Conservation (phyloP, 2,797 vertebrate genomes). For the Varecia variegata region DNA sequence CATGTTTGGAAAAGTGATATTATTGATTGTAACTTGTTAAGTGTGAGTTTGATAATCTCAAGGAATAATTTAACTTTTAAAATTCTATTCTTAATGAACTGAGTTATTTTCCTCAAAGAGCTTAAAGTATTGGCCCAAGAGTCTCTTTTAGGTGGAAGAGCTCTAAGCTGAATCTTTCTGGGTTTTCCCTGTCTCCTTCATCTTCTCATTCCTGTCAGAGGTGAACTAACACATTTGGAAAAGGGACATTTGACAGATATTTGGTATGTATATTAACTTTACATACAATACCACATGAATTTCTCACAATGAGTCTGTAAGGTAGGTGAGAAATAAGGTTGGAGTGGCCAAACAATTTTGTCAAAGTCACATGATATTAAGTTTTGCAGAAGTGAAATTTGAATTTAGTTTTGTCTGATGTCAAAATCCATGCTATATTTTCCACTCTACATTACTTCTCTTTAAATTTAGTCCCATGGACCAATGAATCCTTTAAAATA, state of each 20-base stretch:
- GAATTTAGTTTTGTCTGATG: background rate
- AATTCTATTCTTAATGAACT: background rate
- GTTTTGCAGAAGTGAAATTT: constrained; percentile 30
- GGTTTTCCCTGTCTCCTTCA: background rate
- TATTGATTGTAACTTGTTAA: constrained; percentile 16
- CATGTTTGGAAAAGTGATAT: background rate
- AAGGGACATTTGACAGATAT: background rate
- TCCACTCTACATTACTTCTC: background rate
- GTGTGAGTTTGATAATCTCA: background rate
- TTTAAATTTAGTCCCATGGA: background rate
- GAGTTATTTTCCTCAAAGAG: background rate
- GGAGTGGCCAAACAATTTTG: background rate
- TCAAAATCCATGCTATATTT: background rate
- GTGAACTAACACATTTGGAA: background rate
- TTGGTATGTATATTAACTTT: background rate
- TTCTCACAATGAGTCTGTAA: background rate
- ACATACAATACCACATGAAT: background rate
- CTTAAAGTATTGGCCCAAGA: background rate
- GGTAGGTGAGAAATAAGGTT: background rate
- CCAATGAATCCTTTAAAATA: background rate
- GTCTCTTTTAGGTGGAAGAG: background rate
- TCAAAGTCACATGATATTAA: background rate
- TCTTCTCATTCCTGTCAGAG: background rate
- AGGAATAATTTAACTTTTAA: background rate
- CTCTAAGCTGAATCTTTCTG: background rate